Percentiles rank a stretch among this genome's conserved stretches.
Evolutionary conservation across 2,797 vertebrate genomes (phyloP).

Genomic region (Pantherophis vulpinus): DNA sequence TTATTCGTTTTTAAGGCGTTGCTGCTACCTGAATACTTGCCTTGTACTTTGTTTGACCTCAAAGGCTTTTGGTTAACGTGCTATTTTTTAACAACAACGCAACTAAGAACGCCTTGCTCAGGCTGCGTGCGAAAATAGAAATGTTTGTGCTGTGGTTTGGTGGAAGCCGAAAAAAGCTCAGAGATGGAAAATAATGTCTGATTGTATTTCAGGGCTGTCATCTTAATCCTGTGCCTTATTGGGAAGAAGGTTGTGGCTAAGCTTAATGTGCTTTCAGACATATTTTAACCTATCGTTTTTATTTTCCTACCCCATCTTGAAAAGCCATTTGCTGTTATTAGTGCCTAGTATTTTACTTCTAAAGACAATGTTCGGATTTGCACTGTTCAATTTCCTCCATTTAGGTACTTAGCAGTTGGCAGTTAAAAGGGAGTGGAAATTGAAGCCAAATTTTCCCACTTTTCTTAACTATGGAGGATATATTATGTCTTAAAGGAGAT

Average conservation of each 20-base stretch:
- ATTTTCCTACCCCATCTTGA: too few relatives aligned
- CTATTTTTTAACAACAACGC: background rate
- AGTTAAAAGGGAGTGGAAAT: background rate
- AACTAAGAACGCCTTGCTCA: background rate
- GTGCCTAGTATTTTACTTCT: background rate
- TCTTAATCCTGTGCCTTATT: background rate
- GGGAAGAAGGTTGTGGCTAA: background rate
- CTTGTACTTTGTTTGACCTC: background rate
- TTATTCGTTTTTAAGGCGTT: background rate
- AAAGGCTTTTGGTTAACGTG: background rate
- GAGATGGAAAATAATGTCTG: background rate
- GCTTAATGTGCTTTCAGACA: background rate
- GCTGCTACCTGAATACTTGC: background rate
- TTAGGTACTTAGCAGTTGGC: background rate
- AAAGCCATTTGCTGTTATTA: background rate
- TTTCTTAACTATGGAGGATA: background rate
- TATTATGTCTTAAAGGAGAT: background rate
- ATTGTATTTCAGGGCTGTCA: background rate
- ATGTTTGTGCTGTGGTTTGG: background rate
- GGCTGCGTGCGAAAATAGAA: background rate
- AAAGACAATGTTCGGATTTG: background rate
- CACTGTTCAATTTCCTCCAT: background rate
- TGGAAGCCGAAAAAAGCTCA: background rate
- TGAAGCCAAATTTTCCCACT: background rate
- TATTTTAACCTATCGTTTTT: background rate